Percentiles rank a stretch among this genome's conserved stretches.
Conservation (phyloP, 2,113 vertebrate species). For the Oncorhynchus tshawytscha region DNA sequence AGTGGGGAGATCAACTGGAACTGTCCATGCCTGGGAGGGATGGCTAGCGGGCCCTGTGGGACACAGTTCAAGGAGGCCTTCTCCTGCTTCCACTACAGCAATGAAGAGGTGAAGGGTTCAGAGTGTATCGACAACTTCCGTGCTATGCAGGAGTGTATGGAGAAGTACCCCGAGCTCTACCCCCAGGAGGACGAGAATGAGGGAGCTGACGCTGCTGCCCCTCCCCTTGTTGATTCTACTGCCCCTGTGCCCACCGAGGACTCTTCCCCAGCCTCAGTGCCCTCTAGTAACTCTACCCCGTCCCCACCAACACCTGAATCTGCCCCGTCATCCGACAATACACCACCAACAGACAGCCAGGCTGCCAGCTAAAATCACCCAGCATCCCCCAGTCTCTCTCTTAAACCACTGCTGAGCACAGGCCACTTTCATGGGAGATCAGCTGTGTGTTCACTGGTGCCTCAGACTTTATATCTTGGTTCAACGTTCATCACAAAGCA, state of each 20-base stretch:
- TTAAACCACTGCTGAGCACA: constrained; percentile 14
- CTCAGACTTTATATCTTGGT: constrained; percentile 8
- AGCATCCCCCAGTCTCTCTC: constrained; percentile 13
- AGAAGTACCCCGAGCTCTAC: constrained; percentile 93
- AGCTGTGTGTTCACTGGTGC: constrained; percentile 3
- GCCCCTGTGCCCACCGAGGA: constrained; percentile 9
- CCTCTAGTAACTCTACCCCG: constrained; percentile 12
- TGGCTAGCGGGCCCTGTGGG: constrained; percentile 95
- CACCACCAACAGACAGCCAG: constrained; percentile 48
- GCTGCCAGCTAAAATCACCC: constrained; percentile 58
- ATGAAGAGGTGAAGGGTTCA: constrained; percentile 92
- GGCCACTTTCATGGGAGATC: constrained; percentile 25
- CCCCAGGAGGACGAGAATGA: constrained; percentile 90
- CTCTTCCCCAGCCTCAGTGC: constrained; percentile 2
- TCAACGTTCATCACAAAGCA: not conserved
- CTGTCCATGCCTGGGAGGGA: constrained; percentile 94
- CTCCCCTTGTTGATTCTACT: too few species aligned
- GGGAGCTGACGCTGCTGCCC: constrained; percentile 20
- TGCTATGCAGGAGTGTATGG: constrained; percentile 97
- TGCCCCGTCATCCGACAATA: constrained; percentile 37
- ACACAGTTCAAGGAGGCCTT: constrained; percentile 97
- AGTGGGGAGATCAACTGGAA: constrained; percentile 98
- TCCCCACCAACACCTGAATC: constrained; percentile 10
- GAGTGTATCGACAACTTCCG: constrained; percentile 93
- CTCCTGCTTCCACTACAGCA: constrained; percentile 96